phyloP scores from a whole-genome alignment of 37 sponge, comb jelly and placozoan species.

The Cliona cf. orientalis region DNA sequence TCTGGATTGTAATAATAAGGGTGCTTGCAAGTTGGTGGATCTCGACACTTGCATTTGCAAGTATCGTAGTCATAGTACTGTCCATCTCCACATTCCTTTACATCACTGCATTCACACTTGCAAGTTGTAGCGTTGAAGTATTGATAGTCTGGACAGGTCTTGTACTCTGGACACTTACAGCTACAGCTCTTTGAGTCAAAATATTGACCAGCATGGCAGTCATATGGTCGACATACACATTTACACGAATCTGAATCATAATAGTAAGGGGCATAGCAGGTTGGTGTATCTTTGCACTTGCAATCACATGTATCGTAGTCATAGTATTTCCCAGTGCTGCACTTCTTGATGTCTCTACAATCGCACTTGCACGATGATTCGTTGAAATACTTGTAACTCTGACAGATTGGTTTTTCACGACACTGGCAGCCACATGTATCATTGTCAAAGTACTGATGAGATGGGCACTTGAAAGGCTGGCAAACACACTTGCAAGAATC shows the following conservation, averaged over 20 bases:
- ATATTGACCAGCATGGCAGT: slow-evolving; percentile 2
- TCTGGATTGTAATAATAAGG: neutral
- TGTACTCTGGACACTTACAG: slow-evolving; percentile 5
- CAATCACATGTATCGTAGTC: slow-evolving; percentile 37
- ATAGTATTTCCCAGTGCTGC: slow-evolving; percentile 7
- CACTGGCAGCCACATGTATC: slow-evolving; percentile 38
- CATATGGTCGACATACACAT: neutral
- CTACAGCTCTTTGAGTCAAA: slow-evolving; percentile 37
- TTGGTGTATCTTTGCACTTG: neutral
- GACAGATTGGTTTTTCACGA: neutral
- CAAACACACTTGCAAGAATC: slow-evolving; percentile 3
- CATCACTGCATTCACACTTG: slow-evolving; percentile 20
- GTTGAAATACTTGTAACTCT: slow-evolving; percentile 3
- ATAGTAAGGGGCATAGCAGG: neutral
- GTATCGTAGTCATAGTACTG: slow-evolving; percentile 1
- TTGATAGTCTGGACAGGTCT: neutral
- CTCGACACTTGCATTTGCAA: slow-evolving; percentile 17
- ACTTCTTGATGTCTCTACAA: neutral
- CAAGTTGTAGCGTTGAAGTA: neutral
- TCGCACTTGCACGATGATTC: slow-evolving; percentile 4
- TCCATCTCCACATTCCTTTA: neutral
- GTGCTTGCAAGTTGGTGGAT: neutral
- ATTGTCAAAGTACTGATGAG: slow-evolving; percentile 13
- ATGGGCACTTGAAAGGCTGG: neutral
- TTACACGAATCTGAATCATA: neutral